Conservation (phyloP, 2,797 vertebrate species). For the Lindbergichthys nudifrons region DNA sequence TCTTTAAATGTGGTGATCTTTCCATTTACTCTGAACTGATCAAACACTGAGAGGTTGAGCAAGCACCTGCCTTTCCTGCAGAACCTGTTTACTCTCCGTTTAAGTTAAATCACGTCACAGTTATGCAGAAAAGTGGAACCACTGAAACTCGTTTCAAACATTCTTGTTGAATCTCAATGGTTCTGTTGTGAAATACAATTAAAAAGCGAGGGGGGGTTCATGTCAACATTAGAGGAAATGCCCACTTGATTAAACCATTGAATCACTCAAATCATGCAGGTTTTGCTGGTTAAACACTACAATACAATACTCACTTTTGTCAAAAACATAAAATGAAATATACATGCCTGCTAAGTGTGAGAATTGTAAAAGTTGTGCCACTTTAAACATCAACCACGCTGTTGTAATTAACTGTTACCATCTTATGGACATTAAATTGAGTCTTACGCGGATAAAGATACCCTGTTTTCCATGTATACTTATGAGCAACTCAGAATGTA, state of each 20-base stretch:
- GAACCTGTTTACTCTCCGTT: constrained; percentile 52
- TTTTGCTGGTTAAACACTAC: background rate
- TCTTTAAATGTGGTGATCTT: background rate
- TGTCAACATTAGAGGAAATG: background rate
- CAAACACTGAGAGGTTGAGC: background rate
- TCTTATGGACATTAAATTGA: background rate
- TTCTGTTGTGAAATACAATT: background rate
- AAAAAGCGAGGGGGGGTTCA: background rate
- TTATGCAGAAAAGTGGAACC: background rate
- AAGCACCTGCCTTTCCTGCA: constrained; percentile 44
- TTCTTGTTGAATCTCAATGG: background rate
- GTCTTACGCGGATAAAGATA: background rate
- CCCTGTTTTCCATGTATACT: background rate
- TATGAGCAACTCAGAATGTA: background rate
- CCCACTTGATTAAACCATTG: background rate
- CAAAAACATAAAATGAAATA: background rate
- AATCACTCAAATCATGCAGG: background rate
- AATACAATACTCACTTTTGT: background rate
- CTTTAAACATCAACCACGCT: background rate
- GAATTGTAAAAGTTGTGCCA: background rate
- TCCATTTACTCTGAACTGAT: background rate
- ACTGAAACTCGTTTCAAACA: background rate
- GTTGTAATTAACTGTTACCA: background rate
- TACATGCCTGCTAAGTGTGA: too few species aligned
- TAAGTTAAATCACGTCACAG: background rate